These are phyloP conservation scores for Heliconius eleuchia DNA, from an alignment of 1,140 invertebrate species.

Conservation along the genomic window DNA sequence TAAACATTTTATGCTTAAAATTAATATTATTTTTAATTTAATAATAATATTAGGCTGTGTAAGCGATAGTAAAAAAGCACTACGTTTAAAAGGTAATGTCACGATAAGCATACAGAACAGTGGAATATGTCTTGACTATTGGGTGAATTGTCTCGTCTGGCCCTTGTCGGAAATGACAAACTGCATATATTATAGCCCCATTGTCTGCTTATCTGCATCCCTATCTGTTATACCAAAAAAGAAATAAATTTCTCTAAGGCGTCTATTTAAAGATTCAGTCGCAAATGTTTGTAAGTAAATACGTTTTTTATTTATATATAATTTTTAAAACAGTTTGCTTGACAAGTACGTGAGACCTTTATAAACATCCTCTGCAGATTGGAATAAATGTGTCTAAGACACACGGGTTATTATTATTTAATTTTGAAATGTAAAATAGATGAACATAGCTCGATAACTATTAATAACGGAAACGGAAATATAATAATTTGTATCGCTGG, in stretches of 20 bases:
- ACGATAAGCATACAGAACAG: conserved; percentile 60
- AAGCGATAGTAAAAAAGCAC: neutral
- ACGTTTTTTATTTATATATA: conserved; percentile 7
- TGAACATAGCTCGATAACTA: neutral
- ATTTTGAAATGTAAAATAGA: neutral
- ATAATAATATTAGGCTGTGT: neutral
- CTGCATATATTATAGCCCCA: conserved; percentile 55
- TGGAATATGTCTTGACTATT: conserved; percentile 51
- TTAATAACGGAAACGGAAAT: neutral
- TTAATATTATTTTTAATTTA: neutral
- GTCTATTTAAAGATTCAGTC: conserved; percentile 8
- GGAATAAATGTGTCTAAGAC: no score
- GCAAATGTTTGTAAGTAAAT: conserved; percentile 28
- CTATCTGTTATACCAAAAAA: conserved; percentile 50
- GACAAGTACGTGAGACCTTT: neutral
- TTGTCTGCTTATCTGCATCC: conserved; percentile 68
- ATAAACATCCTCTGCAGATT: conserved; percentile 18
- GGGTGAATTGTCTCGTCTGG: conserved; percentile 63
- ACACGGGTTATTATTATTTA: no score
- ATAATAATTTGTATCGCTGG: neutral
- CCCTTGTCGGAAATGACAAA: conserved; percentile 63
- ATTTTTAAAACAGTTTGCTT: neutral
- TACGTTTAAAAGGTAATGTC: conserved; percentile 32
- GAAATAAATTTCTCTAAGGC: conserved; percentile 23
- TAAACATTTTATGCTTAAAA: conserved; percentile 13